Evolutionary conservation across 1,140 invertebrate genomes (phyloP).

Genomic region (Dinoponera quadriceps): DNA sequence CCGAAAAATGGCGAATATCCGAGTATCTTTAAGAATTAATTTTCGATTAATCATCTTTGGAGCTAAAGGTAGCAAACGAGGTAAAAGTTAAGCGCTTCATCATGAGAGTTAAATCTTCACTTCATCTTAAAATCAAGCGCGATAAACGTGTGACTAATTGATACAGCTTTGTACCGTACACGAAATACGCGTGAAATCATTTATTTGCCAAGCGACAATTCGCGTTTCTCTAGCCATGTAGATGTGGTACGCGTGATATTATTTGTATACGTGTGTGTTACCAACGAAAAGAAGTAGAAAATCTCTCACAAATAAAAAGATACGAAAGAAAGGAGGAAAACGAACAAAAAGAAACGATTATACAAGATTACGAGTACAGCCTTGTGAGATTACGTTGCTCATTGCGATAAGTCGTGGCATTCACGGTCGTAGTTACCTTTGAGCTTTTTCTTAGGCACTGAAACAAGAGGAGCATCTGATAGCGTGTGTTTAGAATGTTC

Average conservation of each 20-base stretch:
- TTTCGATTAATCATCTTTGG: too few relatives aligned
- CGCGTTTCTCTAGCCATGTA: slow-evolving; percentile 16
- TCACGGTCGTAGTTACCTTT: slow-evolving; percentile 87
- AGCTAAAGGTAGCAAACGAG: too few relatives aligned
- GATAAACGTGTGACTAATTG: slow-evolving; percentile 19
- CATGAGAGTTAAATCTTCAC: neutral
- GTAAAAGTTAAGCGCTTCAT: neutral
- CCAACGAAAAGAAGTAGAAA: slow-evolving; percentile 71
- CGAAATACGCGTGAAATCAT: slow-evolving; percentile 6
- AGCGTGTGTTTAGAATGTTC: slow-evolving; percentile 85
- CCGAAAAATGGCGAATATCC: neutral
- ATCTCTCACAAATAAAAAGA: slow-evolving; percentile 73
- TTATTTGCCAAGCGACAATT: slow-evolving; percentile 27
- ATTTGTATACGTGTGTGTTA: slow-evolving; percentile 55
- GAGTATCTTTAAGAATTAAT: too few relatives aligned
- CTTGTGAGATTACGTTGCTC: slow-evolving; percentile 67
- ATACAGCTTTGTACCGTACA: slow-evolving; percentile 11
- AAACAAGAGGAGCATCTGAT: slow-evolving; percentile 88
- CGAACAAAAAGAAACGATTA: slow-evolving; percentile 66
- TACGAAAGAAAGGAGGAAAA: slow-evolving; percentile 48
- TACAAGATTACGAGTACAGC: slow-evolving; percentile 68
- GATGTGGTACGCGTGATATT: slow-evolving; percentile 69
- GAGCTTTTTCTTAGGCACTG: slow-evolving; percentile 91
- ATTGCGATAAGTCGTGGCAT: slow-evolving; percentile 62
- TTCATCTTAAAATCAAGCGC: neutral